Percentiles rank a stretch among this genome's conserved stretches.
These are phyloP conservation scores for Pseudopipra pipra DNA, from an alignment of 2,113 vertebrate genomes.

Conservation along the genomic window DNA sequence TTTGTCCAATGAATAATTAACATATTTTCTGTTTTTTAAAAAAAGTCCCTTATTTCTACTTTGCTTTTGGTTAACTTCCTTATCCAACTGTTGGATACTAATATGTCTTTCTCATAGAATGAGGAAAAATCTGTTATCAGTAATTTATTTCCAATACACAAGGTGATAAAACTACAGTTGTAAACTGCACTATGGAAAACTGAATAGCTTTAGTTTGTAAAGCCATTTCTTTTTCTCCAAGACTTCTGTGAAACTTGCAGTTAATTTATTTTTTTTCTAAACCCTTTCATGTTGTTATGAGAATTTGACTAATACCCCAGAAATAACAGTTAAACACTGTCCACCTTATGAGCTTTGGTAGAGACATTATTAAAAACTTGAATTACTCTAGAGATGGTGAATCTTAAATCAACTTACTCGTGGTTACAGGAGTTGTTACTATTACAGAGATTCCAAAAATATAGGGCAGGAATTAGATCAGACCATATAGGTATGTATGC, in stretches of 20 bases:
- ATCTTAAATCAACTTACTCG: neutral
- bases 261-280: neutral
- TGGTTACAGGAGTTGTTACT: neutral
- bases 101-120: neutral
- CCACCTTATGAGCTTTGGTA: neutral
- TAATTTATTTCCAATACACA: neutral
- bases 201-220: neutral
- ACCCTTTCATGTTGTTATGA: neutral
- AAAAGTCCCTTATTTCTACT: neutral
- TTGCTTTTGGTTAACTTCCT: neutral
- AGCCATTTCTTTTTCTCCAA: neutral
- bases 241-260: neutral
- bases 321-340: neutral
- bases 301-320: neutral
- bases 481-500: neutral
- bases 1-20: conserved; percentile 7
- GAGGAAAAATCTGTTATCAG: neutral
- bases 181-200: neutral
- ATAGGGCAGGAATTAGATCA: neutral
- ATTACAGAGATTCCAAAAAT: neutral
- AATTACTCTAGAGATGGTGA: neutral
- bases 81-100: neutral
- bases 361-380: neutral
- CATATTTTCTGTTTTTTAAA: rapidly evolving
- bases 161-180: neutral